Conservation (phyloP, 2,888 invertebrate species). For the Agrochola lychnidis region DNA sequence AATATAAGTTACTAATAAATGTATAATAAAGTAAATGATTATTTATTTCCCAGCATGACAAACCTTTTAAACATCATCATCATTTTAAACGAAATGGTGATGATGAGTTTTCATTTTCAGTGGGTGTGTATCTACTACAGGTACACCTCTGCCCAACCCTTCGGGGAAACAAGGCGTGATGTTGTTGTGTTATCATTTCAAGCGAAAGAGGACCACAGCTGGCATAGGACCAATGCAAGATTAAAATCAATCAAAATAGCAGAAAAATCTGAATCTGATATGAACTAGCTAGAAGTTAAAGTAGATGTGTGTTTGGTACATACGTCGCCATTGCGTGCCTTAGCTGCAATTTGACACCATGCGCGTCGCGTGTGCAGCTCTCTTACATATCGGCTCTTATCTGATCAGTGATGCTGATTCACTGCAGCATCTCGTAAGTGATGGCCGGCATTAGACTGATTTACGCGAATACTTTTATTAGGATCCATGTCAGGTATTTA, state of each 20-base stretch:
- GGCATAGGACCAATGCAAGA: not conserved
- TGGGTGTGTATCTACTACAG: too few species aligned
- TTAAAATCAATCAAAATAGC: not conserved
- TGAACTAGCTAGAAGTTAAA: not conserved
- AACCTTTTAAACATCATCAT: not conserved
- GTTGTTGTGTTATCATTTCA: not conserved
- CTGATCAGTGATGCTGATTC: constrained; percentile 48
- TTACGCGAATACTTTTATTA: constrained; percentile 36
- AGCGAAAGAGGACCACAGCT: not conserved
- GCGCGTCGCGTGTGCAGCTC: constrained; percentile 39
- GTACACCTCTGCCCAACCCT: too few species aligned
- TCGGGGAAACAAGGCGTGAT: too few species aligned
- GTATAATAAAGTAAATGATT: not conserved
- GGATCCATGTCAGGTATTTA: constrained; percentile 25
- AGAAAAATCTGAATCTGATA: not conserved
- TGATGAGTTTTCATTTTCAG: too few species aligned
- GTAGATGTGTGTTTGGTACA: not conserved
- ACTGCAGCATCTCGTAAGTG: constrained; percentile 18
- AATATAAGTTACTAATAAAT: constrained; percentile 33
- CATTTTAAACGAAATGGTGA: not conserved
- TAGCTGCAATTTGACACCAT: constrained; percentile 31
- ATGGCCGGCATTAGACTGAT: constrained; percentile 35
- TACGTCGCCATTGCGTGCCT: constrained; percentile 30
- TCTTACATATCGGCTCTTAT: constrained; percentile 42
- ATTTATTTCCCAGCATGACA: constrained; percentile 7